Evolutionary conservation across 2,113 vertebrate species (phyloP).

Genomic region (Muscicapa adusta): DNA sequence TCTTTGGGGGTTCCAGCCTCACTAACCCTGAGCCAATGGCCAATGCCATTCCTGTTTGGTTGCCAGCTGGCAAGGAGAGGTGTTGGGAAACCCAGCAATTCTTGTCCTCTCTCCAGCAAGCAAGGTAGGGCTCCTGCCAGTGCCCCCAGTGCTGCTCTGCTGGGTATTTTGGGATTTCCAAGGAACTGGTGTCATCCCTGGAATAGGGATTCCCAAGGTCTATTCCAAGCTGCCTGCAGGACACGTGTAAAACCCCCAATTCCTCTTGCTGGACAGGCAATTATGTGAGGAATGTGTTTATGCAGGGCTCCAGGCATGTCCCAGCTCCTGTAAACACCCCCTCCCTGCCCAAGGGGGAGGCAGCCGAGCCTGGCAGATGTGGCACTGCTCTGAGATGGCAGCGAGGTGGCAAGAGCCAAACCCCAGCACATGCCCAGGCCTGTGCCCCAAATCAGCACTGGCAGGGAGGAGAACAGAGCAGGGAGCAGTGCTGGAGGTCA

Average conservation of each 20-base stretch:
- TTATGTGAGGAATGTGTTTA: slow-evolving; percentile 43
- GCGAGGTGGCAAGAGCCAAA: not conserved
- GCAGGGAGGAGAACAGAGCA: not conserved
- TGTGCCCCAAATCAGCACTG: not conserved
- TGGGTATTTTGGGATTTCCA: not conserved
- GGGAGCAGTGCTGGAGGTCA: not conserved
- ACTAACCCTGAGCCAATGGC: not conserved
- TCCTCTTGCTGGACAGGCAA: not conserved
- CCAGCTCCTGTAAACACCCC: slow-evolving; percentile 1
- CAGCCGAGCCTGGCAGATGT: slow-evolving; percentile 2
- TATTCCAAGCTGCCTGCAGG: not conserved
- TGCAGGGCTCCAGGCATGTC: slow-evolving; percentile 33
- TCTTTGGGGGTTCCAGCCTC: not conserved
- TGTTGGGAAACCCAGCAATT: not conserved
- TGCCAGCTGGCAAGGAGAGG: slow-evolving; percentile 8
- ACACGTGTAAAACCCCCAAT: slow-evolving; percentile 7
- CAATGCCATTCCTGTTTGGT: not conserved
- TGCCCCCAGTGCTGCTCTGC: accelerated
- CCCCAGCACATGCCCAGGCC: not conserved
- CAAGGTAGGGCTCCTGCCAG: not conserved
- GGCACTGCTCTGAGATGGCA: not conserved
- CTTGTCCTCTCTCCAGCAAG: not conserved
- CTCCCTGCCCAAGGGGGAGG: not conserved
- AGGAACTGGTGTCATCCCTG: not conserved
- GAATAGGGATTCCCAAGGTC: slow-evolving; percentile 31